Evolutionary conservation across 2,888 invertebrate genomes (phyloP).

Genomic region (Watsonalla binaria): DNA sequence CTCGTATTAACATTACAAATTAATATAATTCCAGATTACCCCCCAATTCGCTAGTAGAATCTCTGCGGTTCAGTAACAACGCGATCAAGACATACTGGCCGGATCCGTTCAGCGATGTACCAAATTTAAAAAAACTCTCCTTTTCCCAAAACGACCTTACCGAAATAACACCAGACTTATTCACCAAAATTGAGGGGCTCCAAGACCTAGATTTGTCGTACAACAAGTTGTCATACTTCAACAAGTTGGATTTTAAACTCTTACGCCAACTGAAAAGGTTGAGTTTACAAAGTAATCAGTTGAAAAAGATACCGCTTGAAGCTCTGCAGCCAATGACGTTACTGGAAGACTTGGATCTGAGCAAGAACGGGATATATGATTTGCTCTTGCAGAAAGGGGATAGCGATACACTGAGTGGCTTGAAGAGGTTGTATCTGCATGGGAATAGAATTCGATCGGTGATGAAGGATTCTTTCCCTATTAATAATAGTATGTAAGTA

Average conservation of each 20-base stretch:
- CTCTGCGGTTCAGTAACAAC: slow-evolving; percentile 61
- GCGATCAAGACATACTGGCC: slow-evolving; percentile 68
- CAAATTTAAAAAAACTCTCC: slow-evolving; percentile 60
- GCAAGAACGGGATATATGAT: slow-evolving; percentile 65
- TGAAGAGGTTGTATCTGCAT: slow-evolving; percentile 68
- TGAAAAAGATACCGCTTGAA: slow-evolving; percentile 59
- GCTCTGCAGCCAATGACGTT: slow-evolving; percentile 52
- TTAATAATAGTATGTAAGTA: slow-evolving; percentile 64
- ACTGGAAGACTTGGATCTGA: slow-evolving; percentile 68
- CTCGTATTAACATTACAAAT: not conserved
- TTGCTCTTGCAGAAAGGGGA: slow-evolving; percentile 51
- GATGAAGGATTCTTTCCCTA: slow-evolving; percentile 59
- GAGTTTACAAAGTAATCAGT: slow-evolving; percentile 65
- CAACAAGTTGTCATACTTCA: slow-evolving; percentile 65
- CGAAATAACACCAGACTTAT: slow-evolving; percentile 63
- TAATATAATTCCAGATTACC: slow-evolving; percentile 56
- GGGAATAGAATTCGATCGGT: slow-evolving; percentile 68
- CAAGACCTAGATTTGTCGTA: slow-evolving; percentile 75
- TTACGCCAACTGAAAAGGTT: slow-evolving; percentile 54
- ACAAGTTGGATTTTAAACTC: slow-evolving; percentile 56
- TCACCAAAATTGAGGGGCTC: slow-evolving; percentile 58
- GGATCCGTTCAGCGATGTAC: slow-evolving; percentile 60
- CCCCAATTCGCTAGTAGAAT: slow-evolving; percentile 59
- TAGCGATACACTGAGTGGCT: slow-evolving; percentile 35
- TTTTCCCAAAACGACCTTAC: slow-evolving; percentile 70